phyloP scores from a whole-genome alignment of 2,113 vertebrate species.

The Zosterops lateralis region DNA sequence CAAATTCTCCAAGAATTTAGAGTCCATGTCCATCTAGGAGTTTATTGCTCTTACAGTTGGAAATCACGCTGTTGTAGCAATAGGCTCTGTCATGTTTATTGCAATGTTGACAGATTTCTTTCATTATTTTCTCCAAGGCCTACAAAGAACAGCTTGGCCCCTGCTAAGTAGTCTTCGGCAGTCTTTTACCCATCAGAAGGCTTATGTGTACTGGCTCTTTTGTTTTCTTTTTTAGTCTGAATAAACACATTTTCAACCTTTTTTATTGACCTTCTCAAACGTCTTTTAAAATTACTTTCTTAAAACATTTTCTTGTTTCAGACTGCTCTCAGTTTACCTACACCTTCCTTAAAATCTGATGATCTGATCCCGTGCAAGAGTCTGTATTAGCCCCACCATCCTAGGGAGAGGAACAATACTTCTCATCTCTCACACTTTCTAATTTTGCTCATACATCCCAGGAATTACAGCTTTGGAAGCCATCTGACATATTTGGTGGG shows the following conservation, averaged over 20 bases:
- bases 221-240: background rate
- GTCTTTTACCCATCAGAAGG: background rate
- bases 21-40: background rate
- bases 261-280: background rate
- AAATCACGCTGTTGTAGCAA: background rate
- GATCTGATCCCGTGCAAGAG: background rate
- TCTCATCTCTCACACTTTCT: background rate
- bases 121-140: background rate
- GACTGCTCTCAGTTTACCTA: background rate
- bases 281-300: background rate
- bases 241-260: background rate
- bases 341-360: background rate
- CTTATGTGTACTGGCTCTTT: fast-evolving
- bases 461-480: background rate
- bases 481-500: background rate
- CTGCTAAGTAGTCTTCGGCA: background rate
- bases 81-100: background rate
- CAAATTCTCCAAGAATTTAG: background rate
- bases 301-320: background rate
- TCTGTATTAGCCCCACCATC: background rate
- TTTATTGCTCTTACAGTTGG: background rate
- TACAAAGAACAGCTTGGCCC: background rate
- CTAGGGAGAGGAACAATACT: background rate
- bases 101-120: background rate
- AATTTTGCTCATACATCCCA: background rate